Percentiles rank a stretch among this genome's conserved stretches.
Conservation (phyloP, 2,113 vertebrate genomes). For the Aptenodytes forsteri region DNA sequence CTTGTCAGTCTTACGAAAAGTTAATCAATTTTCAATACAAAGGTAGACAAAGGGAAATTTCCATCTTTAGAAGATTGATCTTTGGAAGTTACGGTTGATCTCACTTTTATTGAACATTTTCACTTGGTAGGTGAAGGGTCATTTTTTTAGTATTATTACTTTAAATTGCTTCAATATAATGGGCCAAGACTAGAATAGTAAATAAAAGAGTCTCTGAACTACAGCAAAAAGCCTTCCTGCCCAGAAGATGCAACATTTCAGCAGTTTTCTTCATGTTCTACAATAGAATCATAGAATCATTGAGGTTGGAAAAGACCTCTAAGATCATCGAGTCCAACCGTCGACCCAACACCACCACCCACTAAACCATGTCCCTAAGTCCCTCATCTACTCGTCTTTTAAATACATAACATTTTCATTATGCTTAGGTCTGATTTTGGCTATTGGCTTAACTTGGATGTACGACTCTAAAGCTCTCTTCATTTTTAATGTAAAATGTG, state of each 20-base stretch:
- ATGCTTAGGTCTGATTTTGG: not conserved
- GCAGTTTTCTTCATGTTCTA: not conserved
- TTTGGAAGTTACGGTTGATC: conserved; percentile 59
- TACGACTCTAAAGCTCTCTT: not conserved
- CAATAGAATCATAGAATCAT: not conserved
- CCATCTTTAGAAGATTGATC: conserved; percentile 61
- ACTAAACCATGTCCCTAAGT: no score
- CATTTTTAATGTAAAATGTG: not conserved
- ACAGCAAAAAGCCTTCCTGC: not conserved
- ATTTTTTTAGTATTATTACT: conserved; percentile 72
- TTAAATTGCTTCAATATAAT: conserved; percentile 67
- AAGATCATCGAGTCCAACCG: no score
- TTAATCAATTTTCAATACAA: conserved; percentile 72
- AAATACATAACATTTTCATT: not conserved
- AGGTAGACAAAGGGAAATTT: conserved; percentile 68
- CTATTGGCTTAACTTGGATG: not conserved
- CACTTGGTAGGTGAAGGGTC: conserved; percentile 64
- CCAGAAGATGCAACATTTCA: not conserved
- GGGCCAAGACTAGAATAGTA: conserved; percentile 46
- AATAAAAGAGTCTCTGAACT: conserved; percentile 38
- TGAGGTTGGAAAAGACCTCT: no score
- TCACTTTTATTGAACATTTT: conserved; percentile 65
- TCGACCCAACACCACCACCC: no score
- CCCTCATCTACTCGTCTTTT: no score
- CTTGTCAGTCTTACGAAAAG: conserved; percentile 43